A percentile compares a stretch with the other conserved stretches of the same genome.
Conservation (phyloP, 2,113 vertebrate genomes). For the Podarcis muralis region DNA sequence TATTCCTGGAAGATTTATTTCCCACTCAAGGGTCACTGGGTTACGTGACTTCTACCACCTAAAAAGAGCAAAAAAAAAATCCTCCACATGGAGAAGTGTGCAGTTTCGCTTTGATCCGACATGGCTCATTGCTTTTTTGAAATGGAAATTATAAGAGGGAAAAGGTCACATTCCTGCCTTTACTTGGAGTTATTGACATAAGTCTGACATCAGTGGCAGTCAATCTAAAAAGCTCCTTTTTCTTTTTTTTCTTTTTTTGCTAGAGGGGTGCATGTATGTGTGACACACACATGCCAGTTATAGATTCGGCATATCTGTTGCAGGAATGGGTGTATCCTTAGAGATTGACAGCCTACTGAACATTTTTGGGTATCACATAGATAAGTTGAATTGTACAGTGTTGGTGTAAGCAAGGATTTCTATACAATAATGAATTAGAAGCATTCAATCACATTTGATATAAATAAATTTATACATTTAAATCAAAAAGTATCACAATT, state of each 20-base stretch:
- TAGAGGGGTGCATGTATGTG: constrained; percentile 29
- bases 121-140: constrained; percentile 55
- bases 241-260: constrained; percentile 16
- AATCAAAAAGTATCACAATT: not conserved
- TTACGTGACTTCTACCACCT: not conserved
- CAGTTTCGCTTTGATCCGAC: constrained; percentile 34
- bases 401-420: not conserved
- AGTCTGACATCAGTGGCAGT: constrained; percentile 44
- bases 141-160: constrained; percentile 57
- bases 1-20: constrained; percentile 45
- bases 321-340: constrained; percentile 34
- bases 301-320: constrained; percentile 35
- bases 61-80: not conserved
- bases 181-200: constrained; percentile 40
- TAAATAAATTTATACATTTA: not conserved
- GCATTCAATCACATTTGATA: too few relatives aligned
- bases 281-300: not conserved
- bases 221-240: constrained; percentile 59
- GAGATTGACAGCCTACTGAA: constrained; percentile 20
- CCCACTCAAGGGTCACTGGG: constrained; percentile 40
- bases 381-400: not conserved
- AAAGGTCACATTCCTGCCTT: constrained; percentile 63
- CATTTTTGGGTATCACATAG: constrained; percentile 33
- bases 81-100: not conserved
- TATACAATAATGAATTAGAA: not conserved